Percentiles rank a stretch among this genome's conserved stretches.
Evolutionary conservation across 2,888 invertebrate species (phyloP).

Genomic region (Ormia ochracea): DNA sequence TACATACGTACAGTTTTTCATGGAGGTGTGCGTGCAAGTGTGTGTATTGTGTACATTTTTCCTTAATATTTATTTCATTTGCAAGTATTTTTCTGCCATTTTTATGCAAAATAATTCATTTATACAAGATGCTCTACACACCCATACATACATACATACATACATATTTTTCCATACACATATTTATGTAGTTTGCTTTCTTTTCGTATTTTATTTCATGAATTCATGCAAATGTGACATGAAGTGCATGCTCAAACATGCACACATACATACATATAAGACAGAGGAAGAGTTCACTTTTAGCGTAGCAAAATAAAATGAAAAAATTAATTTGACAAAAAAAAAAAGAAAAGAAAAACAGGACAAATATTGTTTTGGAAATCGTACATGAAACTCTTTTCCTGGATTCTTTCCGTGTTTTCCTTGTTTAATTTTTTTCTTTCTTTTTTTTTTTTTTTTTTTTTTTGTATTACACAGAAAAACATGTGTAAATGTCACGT

Average conservation of each 20-base stretch:
- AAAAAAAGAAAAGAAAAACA: no score
- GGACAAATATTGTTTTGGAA: slow-evolving; percentile 34
- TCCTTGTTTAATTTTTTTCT: not conserved
- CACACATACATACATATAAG: slow-evolving; percentile 51
- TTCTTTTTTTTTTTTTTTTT: not conserved
- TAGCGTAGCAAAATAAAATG: not conserved
- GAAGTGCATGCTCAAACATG: slow-evolving; percentile 55
- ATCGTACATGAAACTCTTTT: slow-evolving; percentile 45
- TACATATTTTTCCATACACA: not conserved
- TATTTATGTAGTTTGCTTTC: not conserved
- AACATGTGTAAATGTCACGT: slow-evolving; percentile 64
- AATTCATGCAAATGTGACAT: slow-evolving; percentile 56
- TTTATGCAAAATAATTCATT: slow-evolving; percentile 45
- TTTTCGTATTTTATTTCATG: slow-evolving; percentile 31
- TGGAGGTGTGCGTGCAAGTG: not conserved
- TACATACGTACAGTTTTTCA: not conserved
- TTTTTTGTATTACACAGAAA: not conserved
- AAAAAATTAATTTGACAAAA: no score
- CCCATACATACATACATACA: not conserved
- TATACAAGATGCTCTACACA: slow-evolving; percentile 3
- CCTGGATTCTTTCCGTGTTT: slow-evolving; percentile 11
- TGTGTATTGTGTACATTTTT: not conserved
- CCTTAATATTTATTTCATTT: slow-evolving; percentile 34
- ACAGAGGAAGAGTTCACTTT: slow-evolving; percentile 30
- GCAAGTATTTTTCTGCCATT: slow-evolving; percentile 28